Evolutionary conservation across 2,797 vertebrate genomes (phyloP).

Genomic region (Channa striata): DNA sequence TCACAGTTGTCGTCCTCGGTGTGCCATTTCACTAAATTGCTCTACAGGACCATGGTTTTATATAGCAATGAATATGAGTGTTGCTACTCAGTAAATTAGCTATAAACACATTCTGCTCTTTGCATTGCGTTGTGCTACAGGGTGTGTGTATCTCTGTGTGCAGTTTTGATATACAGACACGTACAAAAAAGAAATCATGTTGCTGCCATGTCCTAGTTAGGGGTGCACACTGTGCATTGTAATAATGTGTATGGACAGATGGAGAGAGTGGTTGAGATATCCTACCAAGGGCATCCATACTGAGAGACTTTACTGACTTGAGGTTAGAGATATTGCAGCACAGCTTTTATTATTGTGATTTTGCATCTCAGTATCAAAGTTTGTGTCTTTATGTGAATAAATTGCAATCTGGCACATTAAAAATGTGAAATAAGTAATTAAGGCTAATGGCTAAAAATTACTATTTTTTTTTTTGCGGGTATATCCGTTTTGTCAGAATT

Average conservation of each 20-base stretch:
- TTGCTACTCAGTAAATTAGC: constrained; percentile 67
- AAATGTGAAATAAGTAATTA: constrained; percentile 43
- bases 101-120: constrained; percentile 68
- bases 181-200: constrained; percentile 50
- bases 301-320: constrained; percentile 53
- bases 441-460: constrained; percentile 29
- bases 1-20: constrained; percentile 49
- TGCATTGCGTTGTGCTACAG: constrained; percentile 24
- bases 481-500: constrained; percentile 38
- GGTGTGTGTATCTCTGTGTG: constrained; percentile 23
- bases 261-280: constrained; percentile 73
- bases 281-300: constrained; percentile 64
- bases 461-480: constrained; percentile 20
- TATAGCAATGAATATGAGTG: constrained; percentile 63
- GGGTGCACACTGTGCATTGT: constrained; percentile 52
- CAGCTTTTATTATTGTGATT: constrained; percentile 33
- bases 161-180: constrained; percentile 29
- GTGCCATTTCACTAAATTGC: constrained; percentile 67
- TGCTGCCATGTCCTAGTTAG: constrained; percentile 65
- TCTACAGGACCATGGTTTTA: constrained; percentile 66
- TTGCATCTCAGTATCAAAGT: constrained; percentile 21
- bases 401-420: constrained; percentile 19
- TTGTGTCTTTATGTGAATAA: constrained; percentile 22
- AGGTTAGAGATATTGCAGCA: constrained; percentile 33
- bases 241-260: constrained; percentile 69